phyloP scores from a whole-genome alignment of 2,113 vertebrate genomes.

The Mohoua ochrocephala region DNA sequence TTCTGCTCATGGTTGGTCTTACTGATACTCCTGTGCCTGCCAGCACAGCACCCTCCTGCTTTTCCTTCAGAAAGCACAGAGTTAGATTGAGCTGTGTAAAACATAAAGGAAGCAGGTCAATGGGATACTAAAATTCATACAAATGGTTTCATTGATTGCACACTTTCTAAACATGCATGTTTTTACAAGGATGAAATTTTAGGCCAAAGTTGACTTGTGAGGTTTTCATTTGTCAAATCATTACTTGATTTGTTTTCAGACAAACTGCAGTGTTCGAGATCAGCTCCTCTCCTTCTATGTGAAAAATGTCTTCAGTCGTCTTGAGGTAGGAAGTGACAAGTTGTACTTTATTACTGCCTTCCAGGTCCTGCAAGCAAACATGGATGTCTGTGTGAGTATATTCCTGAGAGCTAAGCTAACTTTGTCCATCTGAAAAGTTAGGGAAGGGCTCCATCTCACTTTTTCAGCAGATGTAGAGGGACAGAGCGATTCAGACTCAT shows the following conservation, averaged over 20 bases:
- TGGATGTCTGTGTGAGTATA: conserved; percentile 72
- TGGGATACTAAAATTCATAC: background rate
- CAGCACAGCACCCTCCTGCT: background rate
- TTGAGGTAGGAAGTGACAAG: background rate
- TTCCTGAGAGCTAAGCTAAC: background rate
- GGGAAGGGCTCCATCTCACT: background rate
- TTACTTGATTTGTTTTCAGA: conserved; percentile 49
- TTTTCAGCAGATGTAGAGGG: background rate
- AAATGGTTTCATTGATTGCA: background rate
- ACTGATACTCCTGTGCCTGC: background rate
- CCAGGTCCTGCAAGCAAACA: conserved; percentile 36
- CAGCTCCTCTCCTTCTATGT: conserved; percentile 73
- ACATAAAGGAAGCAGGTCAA: background rate
- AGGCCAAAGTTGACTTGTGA: background rate
- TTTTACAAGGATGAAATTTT: background rate
- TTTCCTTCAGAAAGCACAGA: background rate
- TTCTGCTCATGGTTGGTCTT: background rate
- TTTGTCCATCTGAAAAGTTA: background rate
- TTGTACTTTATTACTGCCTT: conserved; percentile 58
- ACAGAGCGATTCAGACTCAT: background rate
- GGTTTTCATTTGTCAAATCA: background rate
- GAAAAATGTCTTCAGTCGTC: conserved; percentile 65
- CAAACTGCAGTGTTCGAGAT: conserved; percentile 64
- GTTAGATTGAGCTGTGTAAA: background rate
- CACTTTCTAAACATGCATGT: background rate